Conservation (phyloP, 1,140 invertebrate genomes). For the Branchinecta lynchi region DNA sequence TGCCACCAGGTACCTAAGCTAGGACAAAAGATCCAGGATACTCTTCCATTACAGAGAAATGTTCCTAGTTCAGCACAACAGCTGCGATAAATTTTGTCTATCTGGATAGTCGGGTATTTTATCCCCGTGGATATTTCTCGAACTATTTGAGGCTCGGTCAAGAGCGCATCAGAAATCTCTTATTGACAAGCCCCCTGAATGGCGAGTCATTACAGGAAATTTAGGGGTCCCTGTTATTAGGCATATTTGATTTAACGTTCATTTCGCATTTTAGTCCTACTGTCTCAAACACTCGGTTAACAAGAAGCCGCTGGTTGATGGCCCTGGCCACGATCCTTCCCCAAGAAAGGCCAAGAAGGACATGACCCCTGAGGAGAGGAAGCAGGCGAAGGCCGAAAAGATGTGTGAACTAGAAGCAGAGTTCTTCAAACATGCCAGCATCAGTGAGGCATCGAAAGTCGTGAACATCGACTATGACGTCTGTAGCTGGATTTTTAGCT, state of each 20-base stretch:
- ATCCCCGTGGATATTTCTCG: too few relatives aligned
- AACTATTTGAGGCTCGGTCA: too few relatives aligned
- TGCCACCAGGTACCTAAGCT: too few relatives aligned
- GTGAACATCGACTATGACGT: conserved; percentile 64
- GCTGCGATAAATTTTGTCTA: too few relatives aligned
- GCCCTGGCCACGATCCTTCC: conserved; percentile 34
- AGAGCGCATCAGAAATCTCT: too few relatives aligned
- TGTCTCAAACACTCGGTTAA: conserved; percentile 89
- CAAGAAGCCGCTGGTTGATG: conserved; percentile 41
- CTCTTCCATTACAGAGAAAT: too few relatives aligned
- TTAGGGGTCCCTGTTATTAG: too few relatives aligned
- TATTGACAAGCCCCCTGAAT: too few relatives aligned
- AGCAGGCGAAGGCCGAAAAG: conserved; percentile 61
- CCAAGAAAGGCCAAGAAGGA: conserved; percentile 58
- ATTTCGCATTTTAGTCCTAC: conserved; percentile 49
- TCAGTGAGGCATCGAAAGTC: conserved; percentile 45
- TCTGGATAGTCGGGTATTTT: too few relatives aligned
- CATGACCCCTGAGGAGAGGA: conserved; percentile 78
- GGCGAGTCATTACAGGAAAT: too few relatives aligned
- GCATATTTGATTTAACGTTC: conserved; percentile 18
- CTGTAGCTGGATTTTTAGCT: conserved; percentile 71
- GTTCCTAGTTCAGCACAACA: too few relatives aligned
- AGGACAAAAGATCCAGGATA: too few relatives aligned
- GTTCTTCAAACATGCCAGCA: conserved; percentile 75
- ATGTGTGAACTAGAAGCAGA: conserved; percentile 81